A percentile compares a stretch with the other conserved stretches of the same genome.
These are phyloP conservation scores for Lutjanus erythropterus DNA, from an alignment of 2,113 vertebrate species.

Conservation along the genomic window DNA sequence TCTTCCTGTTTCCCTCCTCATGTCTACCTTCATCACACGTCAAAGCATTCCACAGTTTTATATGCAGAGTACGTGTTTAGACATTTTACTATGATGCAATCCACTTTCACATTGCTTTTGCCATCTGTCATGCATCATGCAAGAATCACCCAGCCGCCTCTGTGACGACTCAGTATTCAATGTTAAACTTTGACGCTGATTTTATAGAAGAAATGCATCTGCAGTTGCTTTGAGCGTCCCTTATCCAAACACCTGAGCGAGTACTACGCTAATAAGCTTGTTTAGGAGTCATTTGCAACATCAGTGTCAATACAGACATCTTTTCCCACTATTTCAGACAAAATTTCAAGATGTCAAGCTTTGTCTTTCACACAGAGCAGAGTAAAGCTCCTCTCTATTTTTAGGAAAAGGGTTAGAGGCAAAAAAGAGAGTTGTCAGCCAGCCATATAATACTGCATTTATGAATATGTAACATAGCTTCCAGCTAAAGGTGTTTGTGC, in stretches of 20 bases:
- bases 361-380: conserved; percentile 36
- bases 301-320: conserved; percentile 22
- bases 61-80: background rate
- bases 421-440: conserved; percentile 63
- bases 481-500: conserved; percentile 51
- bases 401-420: conserved; percentile 63
- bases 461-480: conserved; percentile 79
- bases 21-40: background rate
- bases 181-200: background rate
- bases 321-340: conserved; percentile 22
- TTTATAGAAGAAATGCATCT: background rate
- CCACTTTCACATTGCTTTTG: conserved; percentile 3
- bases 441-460: conserved; percentile 65
- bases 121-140: background rate
- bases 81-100: background rate
- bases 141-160: background rate
- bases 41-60: conserved; percentile 5
- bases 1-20: background rate
- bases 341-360: conserved; percentile 43
- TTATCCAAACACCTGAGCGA: background rate
- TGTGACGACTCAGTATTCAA: background rate
- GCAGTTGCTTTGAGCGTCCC: background rate
- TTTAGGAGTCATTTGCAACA: background rate
- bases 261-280: conserved; percentile 5
- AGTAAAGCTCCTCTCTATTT: conserved; percentile 60